A percentile compares a stretch with the other conserved stretches of the same genome.
phyloP scores from a whole-genome alignment of 2,888 invertebrate genomes.

The Heteromyza rotundicornis region DNA sequence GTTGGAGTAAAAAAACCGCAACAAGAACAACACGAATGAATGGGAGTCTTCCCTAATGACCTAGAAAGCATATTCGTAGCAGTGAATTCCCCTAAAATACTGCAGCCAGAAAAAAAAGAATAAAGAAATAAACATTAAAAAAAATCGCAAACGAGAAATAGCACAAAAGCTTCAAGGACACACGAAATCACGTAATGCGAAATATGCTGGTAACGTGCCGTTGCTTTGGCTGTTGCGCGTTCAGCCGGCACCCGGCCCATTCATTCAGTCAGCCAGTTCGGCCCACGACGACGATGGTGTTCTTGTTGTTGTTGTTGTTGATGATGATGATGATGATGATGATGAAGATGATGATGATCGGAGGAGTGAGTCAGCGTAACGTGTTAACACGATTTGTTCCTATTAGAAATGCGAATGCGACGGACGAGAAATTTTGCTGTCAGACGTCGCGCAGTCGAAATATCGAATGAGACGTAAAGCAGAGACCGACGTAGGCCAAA shows the following conservation, averaged over 20 bases:
- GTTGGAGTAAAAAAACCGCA: neutral
- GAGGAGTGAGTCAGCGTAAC: neutral
- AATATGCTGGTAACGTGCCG: constrained; percentile 31
- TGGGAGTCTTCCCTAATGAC: constrained; percentile 40
- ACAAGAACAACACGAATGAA: neutral
- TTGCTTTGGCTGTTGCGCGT: neutral
- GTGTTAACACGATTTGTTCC: constrained; percentile 6
- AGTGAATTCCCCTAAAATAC: neutral
- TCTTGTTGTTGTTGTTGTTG: too few species aligned
- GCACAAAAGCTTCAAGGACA: constrained; percentile 30
- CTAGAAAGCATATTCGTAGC: constrained; percentile 32
- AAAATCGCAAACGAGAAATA: neutral
- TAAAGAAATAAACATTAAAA: neutral
- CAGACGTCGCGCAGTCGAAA: neutral
- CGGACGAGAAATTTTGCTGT: neutral
- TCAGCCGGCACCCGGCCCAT: too few species aligned
- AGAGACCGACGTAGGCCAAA: neutral
- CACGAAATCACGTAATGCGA: constrained; percentile 33
- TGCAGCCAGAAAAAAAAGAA: neutral
- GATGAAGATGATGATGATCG: too few species aligned
- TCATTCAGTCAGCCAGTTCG: too few species aligned
- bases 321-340: too few species aligned
- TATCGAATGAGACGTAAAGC: neutral
- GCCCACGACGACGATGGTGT: too few species aligned
- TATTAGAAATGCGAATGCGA: neutral